Conservation (phyloP, 2,797 vertebrate genomes). For the Pangasius larnaudii region DNA sequence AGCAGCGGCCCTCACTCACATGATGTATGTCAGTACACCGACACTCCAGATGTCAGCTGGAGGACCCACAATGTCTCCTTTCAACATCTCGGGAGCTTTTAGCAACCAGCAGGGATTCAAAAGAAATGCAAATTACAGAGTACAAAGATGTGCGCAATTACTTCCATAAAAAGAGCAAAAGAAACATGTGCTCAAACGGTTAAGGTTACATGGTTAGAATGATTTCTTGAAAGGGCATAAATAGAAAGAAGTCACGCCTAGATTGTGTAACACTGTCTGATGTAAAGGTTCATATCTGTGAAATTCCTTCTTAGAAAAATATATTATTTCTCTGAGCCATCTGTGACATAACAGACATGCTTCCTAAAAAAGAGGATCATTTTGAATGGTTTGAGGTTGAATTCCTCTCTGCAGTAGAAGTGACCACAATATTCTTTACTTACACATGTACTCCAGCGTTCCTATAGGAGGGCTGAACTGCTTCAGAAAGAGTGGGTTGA, state of each 20-base stretch:
- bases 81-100: conserved; percentile 95
- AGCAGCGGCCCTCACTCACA: conserved; percentile 80
- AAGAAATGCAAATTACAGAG: conserved; percentile 47
- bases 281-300: conserved; percentile 1
- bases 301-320: background rate
- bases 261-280: background rate
- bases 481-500: conserved; percentile 90
- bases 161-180: conserved; percentile 37
- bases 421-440: conserved; percentile 62
- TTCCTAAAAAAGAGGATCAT: background rate
- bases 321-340: background rate
- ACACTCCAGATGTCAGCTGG: conserved; percentile 96
- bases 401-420: conserved; percentile 17
- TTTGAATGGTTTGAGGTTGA: conserved; percentile 26
- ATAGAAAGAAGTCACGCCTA: conserved; percentile 6
- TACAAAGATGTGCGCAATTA: conserved; percentile 29
- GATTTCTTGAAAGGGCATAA: conserved; percentile 14
- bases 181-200: conserved; percentile 20
- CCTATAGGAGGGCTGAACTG: conserved; percentile 88
- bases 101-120: conserved; percentile 57
- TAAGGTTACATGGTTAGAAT: background rate
- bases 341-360: background rate
- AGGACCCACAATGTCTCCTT: conserved; percentile 92
- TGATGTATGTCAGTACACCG: conserved; percentile 91
- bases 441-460: conserved; percentile 95